These are phyloP conservation scores for Pyrrhia umbra DNA, from an alignment of 2,888 invertebrate genomes.

Conservation along the genomic window DNA sequence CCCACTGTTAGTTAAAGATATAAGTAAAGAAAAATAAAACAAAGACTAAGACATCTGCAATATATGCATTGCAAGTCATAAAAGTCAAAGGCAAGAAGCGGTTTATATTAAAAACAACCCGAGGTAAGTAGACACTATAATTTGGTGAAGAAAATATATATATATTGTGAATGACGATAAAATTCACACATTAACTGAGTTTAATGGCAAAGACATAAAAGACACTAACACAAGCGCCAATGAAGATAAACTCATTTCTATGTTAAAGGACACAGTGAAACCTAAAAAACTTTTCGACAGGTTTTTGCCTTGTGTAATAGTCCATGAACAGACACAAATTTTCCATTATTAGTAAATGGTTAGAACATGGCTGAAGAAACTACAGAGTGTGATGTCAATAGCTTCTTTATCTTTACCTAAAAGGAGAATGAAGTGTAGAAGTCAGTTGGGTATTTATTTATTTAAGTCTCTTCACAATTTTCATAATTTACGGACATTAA, in stretches of 20 bases:
- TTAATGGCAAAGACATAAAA: background rate
- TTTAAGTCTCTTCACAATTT: no score
- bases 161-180: background rate
- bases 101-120: slow-evolving; percentile 25
- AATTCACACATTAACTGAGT: background rate
- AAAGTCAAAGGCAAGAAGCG: slow-evolving; percentile 26
- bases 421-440: background rate
- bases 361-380: background rate
- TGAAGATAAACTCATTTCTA: background rate
- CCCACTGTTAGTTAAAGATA: no score
- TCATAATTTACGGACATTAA: background rate
- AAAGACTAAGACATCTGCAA: slow-evolving; percentile 20
- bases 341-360: slow-evolving; percentile 24
- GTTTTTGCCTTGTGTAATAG: background rate
- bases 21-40: slow-evolving; percentile 20
- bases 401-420: background rate
- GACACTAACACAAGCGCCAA: background rate
- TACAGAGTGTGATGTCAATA: background rate
- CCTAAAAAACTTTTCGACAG: background rate
- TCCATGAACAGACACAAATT: background rate
- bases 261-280: background rate
- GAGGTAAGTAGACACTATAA: slow-evolving; percentile 1
- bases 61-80: slow-evolving; percentile 30
- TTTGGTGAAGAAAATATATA: slow-evolving; percentile 3
- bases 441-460: background rate